A percentile compares a stretch with the other conserved stretches of the same genome.
These are phyloP conservation scores for Conistra vaccinii DNA, from an alignment of 2,888 invertebrate genomes.

Conservation along the genomic window DNA sequence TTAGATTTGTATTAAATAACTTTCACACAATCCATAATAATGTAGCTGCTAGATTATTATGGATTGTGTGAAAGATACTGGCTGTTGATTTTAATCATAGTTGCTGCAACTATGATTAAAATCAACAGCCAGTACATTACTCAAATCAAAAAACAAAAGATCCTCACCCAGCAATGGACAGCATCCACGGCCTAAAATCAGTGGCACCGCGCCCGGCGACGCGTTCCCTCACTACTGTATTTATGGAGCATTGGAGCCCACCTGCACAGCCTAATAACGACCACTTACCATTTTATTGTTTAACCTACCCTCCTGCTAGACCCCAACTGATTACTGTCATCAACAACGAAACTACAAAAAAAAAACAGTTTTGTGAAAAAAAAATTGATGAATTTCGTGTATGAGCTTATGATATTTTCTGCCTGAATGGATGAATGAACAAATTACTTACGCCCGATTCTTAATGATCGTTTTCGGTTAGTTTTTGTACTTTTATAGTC, in stretches of 20 bases:
- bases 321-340: constrained; percentile 23
- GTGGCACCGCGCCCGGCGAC: constrained; percentile 5
- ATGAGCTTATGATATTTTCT: constrained; percentile 20
- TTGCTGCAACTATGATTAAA: too few relatives aligned
- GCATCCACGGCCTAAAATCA: constrained; percentile 20
- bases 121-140: too few relatives aligned
- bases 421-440: not conserved
- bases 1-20: too few relatives aligned
- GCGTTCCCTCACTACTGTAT: constrained; percentile 54
- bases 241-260: constrained; percentile 55
- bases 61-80: too few relatives aligned
- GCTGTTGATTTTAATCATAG: too few relatives aligned
- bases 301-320: constrained; percentile 49
- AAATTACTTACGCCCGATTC: constrained; percentile 34
- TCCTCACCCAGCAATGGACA: constrained; percentile 61
- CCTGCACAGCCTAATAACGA: constrained; percentile 67
- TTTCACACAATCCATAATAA: too few relatives aligned
- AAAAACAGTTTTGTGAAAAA: too few relatives aligned
- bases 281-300: constrained; percentile 67
- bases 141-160: not conserved
- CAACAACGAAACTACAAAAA: not conserved
- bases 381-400: not conserved
- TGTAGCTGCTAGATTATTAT: too few relatives aligned
- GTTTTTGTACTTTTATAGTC: not conserved
- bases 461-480: constrained; percentile 11